These are phyloP conservation scores for Pitangus sulphuratus DNA, from an alignment of 2,797 vertebrate species.

Conservation along the genomic window DNA sequence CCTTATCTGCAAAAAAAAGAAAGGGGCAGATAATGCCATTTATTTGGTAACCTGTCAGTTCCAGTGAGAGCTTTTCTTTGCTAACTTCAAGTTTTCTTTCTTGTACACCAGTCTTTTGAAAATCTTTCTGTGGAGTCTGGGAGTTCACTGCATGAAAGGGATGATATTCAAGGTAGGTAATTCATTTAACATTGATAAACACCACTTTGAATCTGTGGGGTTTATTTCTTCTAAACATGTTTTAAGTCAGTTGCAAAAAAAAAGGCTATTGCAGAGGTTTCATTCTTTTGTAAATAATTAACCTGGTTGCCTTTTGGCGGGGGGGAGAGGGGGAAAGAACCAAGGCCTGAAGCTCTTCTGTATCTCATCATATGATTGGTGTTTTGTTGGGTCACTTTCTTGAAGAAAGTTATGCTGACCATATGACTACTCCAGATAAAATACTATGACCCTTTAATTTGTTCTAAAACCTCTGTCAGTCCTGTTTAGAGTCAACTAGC, in stretches of 20 bases:
- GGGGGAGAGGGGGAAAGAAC: accelerated
- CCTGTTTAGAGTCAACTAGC: slow-evolving; percentile 73
- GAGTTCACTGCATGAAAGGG: slow-evolving; percentile 89
- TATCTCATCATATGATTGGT: background rate
- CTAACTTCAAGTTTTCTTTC: slow-evolving; percentile 62
- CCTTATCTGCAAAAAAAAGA: background rate
- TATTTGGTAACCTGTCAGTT: background rate
- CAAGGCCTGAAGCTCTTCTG: background rate
- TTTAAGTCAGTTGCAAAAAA: background rate
- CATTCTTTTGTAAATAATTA: background rate
- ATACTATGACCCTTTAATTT: slow-evolving; percentile 64
- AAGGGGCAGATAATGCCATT: background rate
- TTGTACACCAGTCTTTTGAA: slow-evolving; percentile 87
- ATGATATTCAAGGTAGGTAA: slow-evolving; percentile 84
- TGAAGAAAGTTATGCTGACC: slow-evolving; percentile 35
- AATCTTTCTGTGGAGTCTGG: slow-evolving; percentile 90
- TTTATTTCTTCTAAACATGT: background rate
- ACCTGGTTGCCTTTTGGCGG: accelerated
- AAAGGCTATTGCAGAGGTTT: background rate
- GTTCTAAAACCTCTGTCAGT: slow-evolving; percentile 74
- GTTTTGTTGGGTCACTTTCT: slow-evolving; percentile 8
- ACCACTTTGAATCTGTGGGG: background rate
- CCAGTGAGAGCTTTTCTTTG: slow-evolving; percentile 1
- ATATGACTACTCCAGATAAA: slow-evolving; percentile 47
- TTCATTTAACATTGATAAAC: background rate